Evolutionary conservation across 1,140 invertebrate genomes (phyloP).

Genomic region (Brachionus asplanchnoidis): DNA sequence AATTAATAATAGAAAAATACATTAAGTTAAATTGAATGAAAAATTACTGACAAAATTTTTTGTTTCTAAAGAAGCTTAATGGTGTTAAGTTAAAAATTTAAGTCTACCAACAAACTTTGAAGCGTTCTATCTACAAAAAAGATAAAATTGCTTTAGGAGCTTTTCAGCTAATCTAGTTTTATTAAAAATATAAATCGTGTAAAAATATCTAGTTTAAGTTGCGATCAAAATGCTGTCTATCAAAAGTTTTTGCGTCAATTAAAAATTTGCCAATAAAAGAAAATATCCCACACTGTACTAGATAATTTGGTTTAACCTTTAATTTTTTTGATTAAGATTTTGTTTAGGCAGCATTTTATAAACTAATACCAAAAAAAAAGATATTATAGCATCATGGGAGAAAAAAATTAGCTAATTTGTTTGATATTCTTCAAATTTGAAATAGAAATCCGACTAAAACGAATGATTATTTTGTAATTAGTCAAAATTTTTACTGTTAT

Average conservation of each 20-base stretch:
- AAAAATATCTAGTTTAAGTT: background rate
- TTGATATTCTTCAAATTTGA: no score
- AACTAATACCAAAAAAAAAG: background rate
- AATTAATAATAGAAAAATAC: background rate
- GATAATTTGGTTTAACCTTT: background rate
- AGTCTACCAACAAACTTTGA: background rate
- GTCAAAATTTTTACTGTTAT: background rate
- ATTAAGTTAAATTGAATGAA: background rate
- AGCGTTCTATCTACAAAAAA: background rate
- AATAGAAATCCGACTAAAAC: no score
- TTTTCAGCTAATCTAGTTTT: background rate
- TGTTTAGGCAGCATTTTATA: background rate
- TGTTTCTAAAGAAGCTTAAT: background rate
- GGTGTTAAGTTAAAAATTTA: background rate
- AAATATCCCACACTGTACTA: background rate
- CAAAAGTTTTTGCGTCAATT: background rate
- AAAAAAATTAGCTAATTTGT: no score
- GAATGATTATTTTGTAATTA: no score
- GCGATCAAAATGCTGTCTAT: background rate
- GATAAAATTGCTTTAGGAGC: background rate
- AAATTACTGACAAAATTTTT: background rate
- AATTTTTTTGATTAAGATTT: background rate
- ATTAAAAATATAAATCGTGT: background rate
- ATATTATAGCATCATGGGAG: background rate
- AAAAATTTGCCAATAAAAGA: background rate